Evolutionary conservation across 2,888 invertebrate species (phyloP).

Genomic region (Acleris sparsana): DNA sequence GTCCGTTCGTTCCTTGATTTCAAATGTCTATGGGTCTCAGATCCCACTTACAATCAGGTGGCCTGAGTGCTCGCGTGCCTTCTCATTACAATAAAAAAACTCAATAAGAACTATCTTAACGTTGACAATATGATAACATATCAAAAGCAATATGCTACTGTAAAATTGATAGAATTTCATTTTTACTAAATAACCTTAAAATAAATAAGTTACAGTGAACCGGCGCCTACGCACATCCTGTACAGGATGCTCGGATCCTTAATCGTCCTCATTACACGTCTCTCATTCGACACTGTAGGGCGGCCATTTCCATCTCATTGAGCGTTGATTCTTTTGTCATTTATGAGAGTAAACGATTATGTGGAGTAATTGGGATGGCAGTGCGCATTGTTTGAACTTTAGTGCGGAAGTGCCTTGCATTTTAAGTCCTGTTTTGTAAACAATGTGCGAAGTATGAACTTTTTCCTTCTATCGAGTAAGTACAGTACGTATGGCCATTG

Average conservation of each 20-base stretch:
- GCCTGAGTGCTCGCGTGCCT: too few relatives aligned
- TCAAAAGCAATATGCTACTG: too few relatives aligned
- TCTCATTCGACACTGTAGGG: conserved; percentile 68
- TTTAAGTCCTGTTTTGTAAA: conserved; percentile 8
- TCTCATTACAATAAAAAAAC: too few relatives aligned
- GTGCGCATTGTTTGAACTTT: conserved; percentile 10
- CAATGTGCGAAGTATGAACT: not conserved
- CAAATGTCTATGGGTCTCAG: too few relatives aligned
- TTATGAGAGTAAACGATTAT: conserved; percentile 40
- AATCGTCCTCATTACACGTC: conserved; percentile 69
- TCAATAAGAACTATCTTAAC: too few relatives aligned
- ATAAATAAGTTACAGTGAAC: conserved; percentile 2
- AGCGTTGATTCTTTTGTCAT: conserved; percentile 58
- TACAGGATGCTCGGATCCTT: conserved; percentile 63
- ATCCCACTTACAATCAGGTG: too few relatives aligned
- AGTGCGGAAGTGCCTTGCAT: conserved; percentile 27
- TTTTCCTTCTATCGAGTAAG: too few relatives aligned
- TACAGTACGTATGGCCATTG: too few relatives aligned
- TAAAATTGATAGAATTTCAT: too few relatives aligned
- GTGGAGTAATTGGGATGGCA: conserved; percentile 21
- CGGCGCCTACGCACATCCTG: conserved; percentile 55
- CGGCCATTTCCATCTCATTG: conserved; percentile 53
- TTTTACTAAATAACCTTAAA: not conserved
- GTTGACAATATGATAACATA: too few relatives aligned
- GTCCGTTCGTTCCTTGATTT: too few relatives aligned